A percentile compares a stretch with the other conserved stretches of the same genome.
phyloP scores from a whole-genome alignment of 64 coral and sea anemone genomes.

The Actinia tenebrosa region DNA sequence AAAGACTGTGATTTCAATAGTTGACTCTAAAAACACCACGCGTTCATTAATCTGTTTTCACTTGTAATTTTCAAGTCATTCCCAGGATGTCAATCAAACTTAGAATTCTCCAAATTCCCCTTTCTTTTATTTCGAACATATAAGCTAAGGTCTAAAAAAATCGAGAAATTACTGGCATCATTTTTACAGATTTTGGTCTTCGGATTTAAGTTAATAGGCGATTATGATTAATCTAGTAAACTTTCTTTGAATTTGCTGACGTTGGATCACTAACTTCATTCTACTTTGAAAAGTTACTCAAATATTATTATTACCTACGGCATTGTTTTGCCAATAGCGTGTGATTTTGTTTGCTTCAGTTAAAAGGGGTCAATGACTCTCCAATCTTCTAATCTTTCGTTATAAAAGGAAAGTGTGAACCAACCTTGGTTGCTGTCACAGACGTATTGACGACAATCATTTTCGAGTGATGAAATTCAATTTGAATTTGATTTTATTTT shows the following conservation, averaged over 20 bases:
- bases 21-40: not conserved
- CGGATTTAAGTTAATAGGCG: not conserved
- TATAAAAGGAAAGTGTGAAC: not conserved
- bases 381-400: not conserved
- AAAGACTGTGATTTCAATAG: not conserved
- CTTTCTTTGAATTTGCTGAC: not conserved
- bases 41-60: not conserved
- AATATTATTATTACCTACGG: not conserved
- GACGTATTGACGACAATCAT: not conserved
- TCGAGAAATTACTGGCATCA: not conserved
- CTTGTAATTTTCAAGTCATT: slow-evolving; percentile 6
- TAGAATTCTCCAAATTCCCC: not conserved
- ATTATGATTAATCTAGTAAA: not conserved
- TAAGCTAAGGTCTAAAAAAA: not conserved
- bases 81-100: not conserved
- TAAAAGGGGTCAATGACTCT: not conserved
- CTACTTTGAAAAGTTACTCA: not conserved
- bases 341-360: not conserved
- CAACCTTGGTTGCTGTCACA: not conserved
- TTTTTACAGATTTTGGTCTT: not conserved
- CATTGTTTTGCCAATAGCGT: not conserved
- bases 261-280: not conserved
- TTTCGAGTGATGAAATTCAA: not conserved
- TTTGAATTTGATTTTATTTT: not conserved
- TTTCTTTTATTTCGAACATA: not conserved